These are phyloP conservation scores for Athalia circularis DNA, from an alignment of 2,888 invertebrate species.

Conservation along the genomic window DNA sequence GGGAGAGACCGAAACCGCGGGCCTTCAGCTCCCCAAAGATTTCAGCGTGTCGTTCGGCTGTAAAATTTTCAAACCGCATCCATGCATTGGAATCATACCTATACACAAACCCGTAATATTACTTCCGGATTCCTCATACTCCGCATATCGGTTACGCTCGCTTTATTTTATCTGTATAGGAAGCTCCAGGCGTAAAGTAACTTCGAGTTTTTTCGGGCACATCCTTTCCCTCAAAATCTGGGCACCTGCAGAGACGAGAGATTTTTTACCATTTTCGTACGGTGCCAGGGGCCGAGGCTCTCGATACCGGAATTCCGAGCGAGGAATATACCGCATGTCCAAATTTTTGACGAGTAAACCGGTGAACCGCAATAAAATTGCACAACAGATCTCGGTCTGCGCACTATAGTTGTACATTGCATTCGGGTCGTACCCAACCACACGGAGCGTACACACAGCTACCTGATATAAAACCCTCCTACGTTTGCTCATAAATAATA, in stretches of 20 bases:
- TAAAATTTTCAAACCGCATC: constrained; percentile 16
- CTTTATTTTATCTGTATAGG: too few species aligned
- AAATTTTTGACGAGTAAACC: neutral
- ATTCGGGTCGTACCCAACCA: constrained; percentile 37
- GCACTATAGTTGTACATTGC: constrained; percentile 40
- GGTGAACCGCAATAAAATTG: constrained; percentile 53
- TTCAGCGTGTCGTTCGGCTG: constrained; percentile 10
- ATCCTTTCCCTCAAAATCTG: too few species aligned
- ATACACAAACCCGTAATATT: too few species aligned
- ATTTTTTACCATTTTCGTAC: too few species aligned
- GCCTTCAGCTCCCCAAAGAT: constrained; percentile 21
- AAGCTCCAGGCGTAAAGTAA: too few species aligned
- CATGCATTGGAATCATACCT: too few species aligned
- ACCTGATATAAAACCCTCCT: constrained; percentile 25
- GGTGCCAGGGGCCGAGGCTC: too few species aligned
- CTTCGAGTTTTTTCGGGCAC: too few species aligned
- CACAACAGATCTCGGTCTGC: constrained; percentile 55
- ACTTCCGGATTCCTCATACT: neutral
- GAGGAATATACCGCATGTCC: neutral
- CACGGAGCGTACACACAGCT: constrained; percentile 29
- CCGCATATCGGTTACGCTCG: neutral
- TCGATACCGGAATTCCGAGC: neutral
- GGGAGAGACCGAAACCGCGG: constrained; percentile 29
- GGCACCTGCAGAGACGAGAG: too few species aligned
- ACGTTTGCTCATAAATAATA: constrained; percentile 24